Percentiles rank a stretch among this genome's conserved stretches.
These are phyloP conservation scores for Leptothorax acervorum DNA, from an alignment of 2,888 invertebrate species.

Conservation along the genomic window DNA sequence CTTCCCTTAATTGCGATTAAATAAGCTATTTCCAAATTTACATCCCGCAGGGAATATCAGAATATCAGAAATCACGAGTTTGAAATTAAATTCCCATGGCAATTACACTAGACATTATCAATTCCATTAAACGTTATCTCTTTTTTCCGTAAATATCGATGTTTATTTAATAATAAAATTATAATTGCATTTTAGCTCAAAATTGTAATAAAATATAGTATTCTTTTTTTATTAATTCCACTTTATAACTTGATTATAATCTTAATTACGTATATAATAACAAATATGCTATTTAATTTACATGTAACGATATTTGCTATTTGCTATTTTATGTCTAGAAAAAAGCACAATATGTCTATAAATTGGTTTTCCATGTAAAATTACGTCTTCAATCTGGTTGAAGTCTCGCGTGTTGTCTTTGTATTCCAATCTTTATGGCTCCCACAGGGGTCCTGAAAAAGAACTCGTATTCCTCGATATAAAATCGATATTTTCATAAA, in stretches of 20 bases:
- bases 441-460: neutral
- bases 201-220: neutral
- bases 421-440: slow-evolving; percentile 24
- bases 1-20: slow-evolving; percentile 30
- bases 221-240: neutral
- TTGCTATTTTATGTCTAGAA: neutral
- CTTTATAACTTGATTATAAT: neutral
- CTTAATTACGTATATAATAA: neutral
- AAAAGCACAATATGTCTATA: neutral
- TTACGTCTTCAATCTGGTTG: neutral
- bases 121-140: neutral
- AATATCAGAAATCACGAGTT: neutral
- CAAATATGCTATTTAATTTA: neutral
- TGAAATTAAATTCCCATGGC: neutral
- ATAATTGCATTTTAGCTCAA: neutral
- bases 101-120: no score
- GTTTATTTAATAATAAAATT: neutral
- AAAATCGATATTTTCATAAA: slow-evolving; percentile 31
- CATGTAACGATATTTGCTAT: neutral
- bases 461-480: slow-evolving; percentile 10
- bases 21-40: slow-evolving; percentile 24
- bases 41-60: neutral
- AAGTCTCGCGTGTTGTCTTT: slow-evolving; percentile 17
- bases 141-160: neutral
- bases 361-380: slow-evolving; percentile 7